Percentiles rank a stretch among this genome's conserved stretches.
Conservation (phyloP, 2,888 invertebrate species). For the Philonicus albiceps region DNA sequence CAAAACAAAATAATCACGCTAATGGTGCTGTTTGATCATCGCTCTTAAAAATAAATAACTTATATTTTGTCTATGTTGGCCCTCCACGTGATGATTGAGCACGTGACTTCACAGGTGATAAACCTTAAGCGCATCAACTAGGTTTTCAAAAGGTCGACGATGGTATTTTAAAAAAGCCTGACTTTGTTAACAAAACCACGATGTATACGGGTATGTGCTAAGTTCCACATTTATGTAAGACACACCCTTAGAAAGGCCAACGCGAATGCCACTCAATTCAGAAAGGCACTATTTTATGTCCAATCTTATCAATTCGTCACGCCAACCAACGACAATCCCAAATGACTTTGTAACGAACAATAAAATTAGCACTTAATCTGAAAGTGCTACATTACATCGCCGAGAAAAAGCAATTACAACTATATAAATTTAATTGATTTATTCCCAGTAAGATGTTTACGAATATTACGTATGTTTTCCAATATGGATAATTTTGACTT, state of each 20-base stretch:
- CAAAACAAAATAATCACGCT: background rate
- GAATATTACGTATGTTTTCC: background rate
- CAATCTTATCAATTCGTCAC: slow-evolving; percentile 1
- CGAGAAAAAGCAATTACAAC: background rate
- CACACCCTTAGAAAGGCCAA: background rate
- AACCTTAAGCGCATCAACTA: background rate
- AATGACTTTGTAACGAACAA: slow-evolving; percentile 7
- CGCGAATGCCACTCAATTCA: background rate
- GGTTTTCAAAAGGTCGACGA: background rate
- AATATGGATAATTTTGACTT: background rate
- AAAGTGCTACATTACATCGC: background rate
- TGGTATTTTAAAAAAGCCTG: background rate
- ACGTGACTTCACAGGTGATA: background rate
- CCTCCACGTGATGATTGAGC: background rate
- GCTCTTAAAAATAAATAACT: background rate
- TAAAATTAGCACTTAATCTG: background rate
- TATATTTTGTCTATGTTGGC: background rate
- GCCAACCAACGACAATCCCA: slow-evolving; percentile 10
- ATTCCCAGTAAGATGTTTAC: background rate
- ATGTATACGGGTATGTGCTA: background rate
- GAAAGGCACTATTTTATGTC: background rate
- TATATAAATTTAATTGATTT: background rate
- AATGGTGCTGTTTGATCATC: background rate
- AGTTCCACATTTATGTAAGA: background rate
- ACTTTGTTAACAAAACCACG: background rate